Conservation (phyloP, 2,797 vertebrate species). For the Rhodeus uyekii region DNA sequence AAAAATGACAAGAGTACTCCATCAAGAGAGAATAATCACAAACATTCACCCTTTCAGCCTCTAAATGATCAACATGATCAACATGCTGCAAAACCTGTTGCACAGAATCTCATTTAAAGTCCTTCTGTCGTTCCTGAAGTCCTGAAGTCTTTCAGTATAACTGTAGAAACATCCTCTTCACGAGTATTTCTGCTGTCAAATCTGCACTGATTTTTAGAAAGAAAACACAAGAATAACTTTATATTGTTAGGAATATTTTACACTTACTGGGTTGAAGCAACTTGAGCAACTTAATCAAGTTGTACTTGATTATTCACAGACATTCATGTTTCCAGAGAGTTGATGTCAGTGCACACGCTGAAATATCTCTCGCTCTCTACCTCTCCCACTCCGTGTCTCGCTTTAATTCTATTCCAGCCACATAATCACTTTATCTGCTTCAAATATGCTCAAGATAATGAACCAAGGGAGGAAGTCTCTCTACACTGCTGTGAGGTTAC, state of each 20-base stretch:
- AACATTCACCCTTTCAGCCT: too few relatives aligned
- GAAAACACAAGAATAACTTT: background rate
- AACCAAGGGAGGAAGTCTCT: slow-evolving; percentile 80
- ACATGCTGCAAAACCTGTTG: too few relatives aligned
- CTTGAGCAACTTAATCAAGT: too few relatives aligned
- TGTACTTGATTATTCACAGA: background rate
- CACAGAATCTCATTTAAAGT: background rate
- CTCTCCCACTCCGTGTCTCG: slow-evolving; percentile 66
- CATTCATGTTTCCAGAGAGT: too few relatives aligned
- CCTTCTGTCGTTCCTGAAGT: background rate
- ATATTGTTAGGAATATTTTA: background rate
- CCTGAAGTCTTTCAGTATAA: too few relatives aligned
- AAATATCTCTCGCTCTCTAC: slow-evolving; percentile 63
- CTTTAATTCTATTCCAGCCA: slow-evolving; percentile 80
- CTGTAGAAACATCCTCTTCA: background rate
- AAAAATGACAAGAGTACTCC: background rate
- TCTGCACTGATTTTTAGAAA: background rate
- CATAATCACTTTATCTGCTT: slow-evolving; percentile 82
- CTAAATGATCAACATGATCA: too few relatives aligned
- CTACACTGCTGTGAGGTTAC: slow-evolving; percentile 74
- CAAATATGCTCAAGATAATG: slow-evolving; percentile 83
- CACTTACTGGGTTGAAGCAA: background rate
- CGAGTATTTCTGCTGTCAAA: background rate
- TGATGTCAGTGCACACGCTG: slow-evolving; percentile 47
- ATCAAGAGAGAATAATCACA: background rate